These are phyloP conservation scores for Andrena hattorfiana DNA, from an alignment of 2,888 invertebrate species.

Conservation along the genomic window DNA sequence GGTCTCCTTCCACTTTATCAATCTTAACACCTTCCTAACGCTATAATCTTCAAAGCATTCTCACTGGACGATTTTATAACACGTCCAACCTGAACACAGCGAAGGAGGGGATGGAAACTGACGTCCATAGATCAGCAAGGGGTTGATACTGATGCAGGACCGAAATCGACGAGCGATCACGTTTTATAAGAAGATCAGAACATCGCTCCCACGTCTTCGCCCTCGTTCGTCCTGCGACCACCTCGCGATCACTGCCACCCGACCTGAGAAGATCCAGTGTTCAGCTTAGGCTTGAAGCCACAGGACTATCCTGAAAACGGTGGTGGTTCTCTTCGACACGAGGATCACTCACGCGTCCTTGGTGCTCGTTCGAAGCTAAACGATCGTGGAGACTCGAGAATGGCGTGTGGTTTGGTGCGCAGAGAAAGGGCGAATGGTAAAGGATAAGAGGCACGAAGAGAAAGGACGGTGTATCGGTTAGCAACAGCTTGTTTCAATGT, in stretches of 20 bases:
- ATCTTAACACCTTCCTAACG: not conserved
- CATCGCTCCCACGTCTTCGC: constrained; percentile 33
- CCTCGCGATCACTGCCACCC: constrained; percentile 9
- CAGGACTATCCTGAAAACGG: constrained; percentile 45
- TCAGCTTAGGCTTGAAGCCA: not conserved
- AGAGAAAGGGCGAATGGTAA: not conserved
- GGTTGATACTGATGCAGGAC: not conserved
- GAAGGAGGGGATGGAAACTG: not conserved
- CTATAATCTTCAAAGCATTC: not conserved
- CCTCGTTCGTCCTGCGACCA: constrained; percentile 18
- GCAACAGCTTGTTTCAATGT: constrained; percentile 31
- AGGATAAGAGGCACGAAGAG: not conserved
- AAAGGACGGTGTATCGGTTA: constrained; percentile 22
- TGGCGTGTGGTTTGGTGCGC: not conserved
- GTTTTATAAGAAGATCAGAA: constrained; percentile 10
- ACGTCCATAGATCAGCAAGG: not conserved
- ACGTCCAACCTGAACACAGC: not conserved
- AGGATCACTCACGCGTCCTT: not conserved
- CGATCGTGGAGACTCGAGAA: constrained; percentile 22
- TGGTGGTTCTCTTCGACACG: constrained; percentile 36
- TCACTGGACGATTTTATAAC: not conserved
- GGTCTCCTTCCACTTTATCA: not conserved
- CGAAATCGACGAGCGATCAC: not conserved
- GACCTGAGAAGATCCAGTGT: constrained; percentile 4
- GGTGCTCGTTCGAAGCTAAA: constrained; percentile 29